Evolutionary conservation across 2,888 invertebrate species (phyloP).

Genomic region (Doris montereyensis): DNA sequence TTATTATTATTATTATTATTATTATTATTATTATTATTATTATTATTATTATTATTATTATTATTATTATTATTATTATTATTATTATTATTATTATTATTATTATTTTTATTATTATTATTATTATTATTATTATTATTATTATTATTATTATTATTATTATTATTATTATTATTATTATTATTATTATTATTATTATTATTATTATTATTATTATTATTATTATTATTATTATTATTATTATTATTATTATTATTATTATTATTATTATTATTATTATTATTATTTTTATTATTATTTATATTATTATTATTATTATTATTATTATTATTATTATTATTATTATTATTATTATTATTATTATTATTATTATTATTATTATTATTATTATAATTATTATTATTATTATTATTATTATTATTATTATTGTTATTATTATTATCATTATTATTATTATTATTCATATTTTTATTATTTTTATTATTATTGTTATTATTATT

Average conservation of each 20-base stretch:
- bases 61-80: background rate
- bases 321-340: background rate
- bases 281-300: background rate
- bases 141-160: background rate
- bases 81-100: background rate
- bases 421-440: background rate
- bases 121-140: background rate
- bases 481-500: background rate
- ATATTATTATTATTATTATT: background rate
- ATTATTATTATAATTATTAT: background rate
- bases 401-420: background rate
- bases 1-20: background rate
- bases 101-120: background rate
- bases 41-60: background rate
- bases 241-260: background rate
- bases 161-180: background rate
- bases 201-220: background rate
- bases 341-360: background rate
- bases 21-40: background rate
- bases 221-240: background rate
- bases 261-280: background rate
- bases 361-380: background rate
- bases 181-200: background rate
- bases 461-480: background rate
- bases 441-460: background rate